Percentiles rank a stretch among this genome's conserved stretches.
These are phyloP conservation scores for Psittacula derbiana DNA, from an alignment of 2,797 vertebrate species.

Conservation along the genomic window DNA sequence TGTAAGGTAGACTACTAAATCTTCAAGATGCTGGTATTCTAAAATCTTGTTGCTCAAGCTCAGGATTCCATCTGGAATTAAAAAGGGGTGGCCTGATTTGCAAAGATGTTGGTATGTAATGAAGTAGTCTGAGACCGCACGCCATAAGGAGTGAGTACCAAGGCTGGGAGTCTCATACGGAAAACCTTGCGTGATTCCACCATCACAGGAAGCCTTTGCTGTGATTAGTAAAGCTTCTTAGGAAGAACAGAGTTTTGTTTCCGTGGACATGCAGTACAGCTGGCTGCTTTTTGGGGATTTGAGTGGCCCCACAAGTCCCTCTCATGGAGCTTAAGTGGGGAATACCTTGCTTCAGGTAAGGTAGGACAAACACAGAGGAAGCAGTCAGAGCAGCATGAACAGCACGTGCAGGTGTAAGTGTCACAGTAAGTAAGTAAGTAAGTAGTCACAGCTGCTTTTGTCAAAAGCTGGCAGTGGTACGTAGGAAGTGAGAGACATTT, in stretches of 20 bases:
- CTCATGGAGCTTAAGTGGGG: neutral
- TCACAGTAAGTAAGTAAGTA: neutral
- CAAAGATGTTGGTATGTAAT: neutral
- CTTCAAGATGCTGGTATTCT: neutral
- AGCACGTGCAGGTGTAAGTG: neutral
- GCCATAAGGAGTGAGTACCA: neutral
- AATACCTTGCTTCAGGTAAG: neutral
- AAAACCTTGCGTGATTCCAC: neutral
- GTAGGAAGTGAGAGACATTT: neutral
- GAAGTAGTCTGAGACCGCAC: neutral
- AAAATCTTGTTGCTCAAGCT: neutral
- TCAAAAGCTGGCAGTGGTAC: neutral
- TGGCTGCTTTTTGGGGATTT: neutral
- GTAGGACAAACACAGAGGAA: neutral
- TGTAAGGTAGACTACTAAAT: neutral
- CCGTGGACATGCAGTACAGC: neutral
- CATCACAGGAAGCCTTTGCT: neutral
- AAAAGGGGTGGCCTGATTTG: neutral
- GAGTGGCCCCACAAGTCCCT: neutral
- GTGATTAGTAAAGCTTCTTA: neutral
- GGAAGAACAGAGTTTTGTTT: neutral
- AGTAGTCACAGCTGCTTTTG: neutral
- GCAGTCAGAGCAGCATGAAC: fast-evolving
- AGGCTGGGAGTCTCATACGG: neutral
- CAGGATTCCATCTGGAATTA: neutral